Evolutionary conservation across 2,888 invertebrate species (phyloP).

Genomic region (Pandemis heparana): DNA sequence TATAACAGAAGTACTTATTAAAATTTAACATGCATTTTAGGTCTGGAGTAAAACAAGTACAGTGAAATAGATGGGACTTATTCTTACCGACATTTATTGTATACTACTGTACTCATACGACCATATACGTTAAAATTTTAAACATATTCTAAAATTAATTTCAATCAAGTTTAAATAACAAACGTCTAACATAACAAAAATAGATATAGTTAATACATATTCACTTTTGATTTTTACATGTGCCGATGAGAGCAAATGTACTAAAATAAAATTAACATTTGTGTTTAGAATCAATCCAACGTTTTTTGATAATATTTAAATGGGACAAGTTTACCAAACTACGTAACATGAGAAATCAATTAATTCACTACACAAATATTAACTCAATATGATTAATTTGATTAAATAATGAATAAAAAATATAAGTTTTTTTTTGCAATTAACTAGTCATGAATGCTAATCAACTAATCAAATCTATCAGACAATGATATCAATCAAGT

Average conservation of each 20-base stretch:
- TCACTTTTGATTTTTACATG: neutral
- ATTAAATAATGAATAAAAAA: too few relatives aligned
- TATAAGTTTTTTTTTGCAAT: neutral
- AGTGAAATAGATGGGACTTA: neutral
- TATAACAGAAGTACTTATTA: neutral
- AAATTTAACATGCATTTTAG: neutral
- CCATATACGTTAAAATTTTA: neutral
- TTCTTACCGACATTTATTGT: neutral
- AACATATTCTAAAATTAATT: neutral
- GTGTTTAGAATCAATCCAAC: neutral
- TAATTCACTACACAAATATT: constrained; percentile 1
- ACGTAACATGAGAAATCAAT: neutral
- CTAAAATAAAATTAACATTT: neutral
- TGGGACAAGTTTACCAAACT: neutral
- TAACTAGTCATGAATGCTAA: neutral
- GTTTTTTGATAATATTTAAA: neutral
- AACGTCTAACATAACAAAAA: constrained; percentile 3
- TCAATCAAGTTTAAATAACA: neutral
- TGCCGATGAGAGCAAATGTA: neutral
- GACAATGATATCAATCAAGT: neutral
- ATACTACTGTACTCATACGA: neutral
- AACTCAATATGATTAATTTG: neutral
- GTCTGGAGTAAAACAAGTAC: neutral
- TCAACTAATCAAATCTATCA: neutral
- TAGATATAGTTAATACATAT: neutral